These are phyloP conservation scores for Gyps fulvus DNA, from an alignment of 2,113 vertebrate species.

Conservation along the genomic window DNA sequence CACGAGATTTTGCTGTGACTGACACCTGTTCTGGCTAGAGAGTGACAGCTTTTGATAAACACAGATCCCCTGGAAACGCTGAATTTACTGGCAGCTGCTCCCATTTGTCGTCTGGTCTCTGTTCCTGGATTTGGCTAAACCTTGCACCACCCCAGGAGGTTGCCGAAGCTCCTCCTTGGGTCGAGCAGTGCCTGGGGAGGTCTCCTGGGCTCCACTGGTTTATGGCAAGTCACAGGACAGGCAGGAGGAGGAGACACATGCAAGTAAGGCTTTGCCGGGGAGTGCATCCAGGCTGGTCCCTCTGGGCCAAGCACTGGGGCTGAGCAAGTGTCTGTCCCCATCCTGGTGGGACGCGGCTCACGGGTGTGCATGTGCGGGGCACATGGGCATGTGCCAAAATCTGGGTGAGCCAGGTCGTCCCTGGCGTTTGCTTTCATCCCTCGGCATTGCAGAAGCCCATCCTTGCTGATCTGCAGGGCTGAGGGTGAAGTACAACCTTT, in stretches of 20 bases:
- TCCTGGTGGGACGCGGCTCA: accelerated
- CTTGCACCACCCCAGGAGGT: accelerated
- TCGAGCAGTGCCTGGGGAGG: neutral
- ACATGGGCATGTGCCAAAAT: neutral
- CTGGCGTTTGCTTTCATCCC: neutral
- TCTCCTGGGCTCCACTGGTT: neutral
- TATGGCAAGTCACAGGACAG: neutral
- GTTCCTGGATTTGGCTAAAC: neutral
- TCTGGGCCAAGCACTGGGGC: neutral
- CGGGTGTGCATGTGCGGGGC: neutral
- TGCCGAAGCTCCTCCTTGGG: neutral
- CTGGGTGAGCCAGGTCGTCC: accelerated
- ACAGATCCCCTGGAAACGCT: neutral
- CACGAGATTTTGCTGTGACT: slow-evolving; percentile 3
- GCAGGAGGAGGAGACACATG: accelerated
- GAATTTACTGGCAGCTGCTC: slow-evolving; percentile 23
- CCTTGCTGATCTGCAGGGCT: neutral
- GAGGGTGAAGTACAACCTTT: neutral
- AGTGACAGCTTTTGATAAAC: neutral
- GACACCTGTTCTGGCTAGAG: slow-evolving; percentile 42
- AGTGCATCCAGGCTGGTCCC: neutral
- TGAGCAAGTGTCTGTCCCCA: neutral
- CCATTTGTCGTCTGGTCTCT: neutral
- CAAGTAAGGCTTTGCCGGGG: neutral
- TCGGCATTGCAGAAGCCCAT: neutral